Evolutionary conservation across 2,797 vertebrate genomes (phyloP).

Genomic region (Neostethus bicornis): DNA sequence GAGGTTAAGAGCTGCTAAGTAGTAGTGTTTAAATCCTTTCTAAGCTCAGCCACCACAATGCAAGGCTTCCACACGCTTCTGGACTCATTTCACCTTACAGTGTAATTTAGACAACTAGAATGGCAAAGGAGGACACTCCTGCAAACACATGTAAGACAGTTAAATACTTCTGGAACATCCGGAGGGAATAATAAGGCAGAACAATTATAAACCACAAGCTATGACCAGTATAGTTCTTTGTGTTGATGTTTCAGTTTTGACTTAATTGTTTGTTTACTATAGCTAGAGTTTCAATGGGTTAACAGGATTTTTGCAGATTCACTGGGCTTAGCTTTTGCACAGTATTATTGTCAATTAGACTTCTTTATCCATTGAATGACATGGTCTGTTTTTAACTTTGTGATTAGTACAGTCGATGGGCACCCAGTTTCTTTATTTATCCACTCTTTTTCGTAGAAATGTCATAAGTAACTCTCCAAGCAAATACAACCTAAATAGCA

Average conservation of each 20-base stretch:
- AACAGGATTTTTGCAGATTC: constrained; percentile 25
- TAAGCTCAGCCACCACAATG: constrained; percentile 63
- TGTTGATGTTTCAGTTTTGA: constrained; percentile 35
- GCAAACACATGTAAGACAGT: constrained; percentile 7
- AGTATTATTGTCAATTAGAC: constrained; percentile 21
- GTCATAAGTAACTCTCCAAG: neutral
- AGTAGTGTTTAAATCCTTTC: constrained; percentile 75
- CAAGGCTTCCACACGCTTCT: constrained; percentile 41
- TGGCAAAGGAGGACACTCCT: constrained; percentile 20
- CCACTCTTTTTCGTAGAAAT: neutral
- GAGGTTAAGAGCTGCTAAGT: constrained; percentile 78
- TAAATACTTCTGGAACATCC: constrained; percentile 10
- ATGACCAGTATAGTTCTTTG: constrained; percentile 10
- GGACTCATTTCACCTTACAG: constrained; percentile 62
- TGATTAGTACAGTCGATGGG: neutral
- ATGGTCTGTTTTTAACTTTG: neutral
- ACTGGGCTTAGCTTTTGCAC: constrained; percentile 9
- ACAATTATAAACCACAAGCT: neutral
- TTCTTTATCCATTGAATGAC: constrained; percentile 1
- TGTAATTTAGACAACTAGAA: constrained; percentile 34
- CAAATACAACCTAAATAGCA: constrained; percentile 2
- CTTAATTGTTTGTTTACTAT: constrained; percentile 55
- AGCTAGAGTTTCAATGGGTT: constrained; percentile 30
- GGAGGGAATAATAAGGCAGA: constrained; percentile 8
- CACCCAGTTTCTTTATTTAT: no score